Evolutionary conservation across 2,797 vertebrate species (phyloP).

Genomic region (Chiroxiphia lanceolata): DNA sequence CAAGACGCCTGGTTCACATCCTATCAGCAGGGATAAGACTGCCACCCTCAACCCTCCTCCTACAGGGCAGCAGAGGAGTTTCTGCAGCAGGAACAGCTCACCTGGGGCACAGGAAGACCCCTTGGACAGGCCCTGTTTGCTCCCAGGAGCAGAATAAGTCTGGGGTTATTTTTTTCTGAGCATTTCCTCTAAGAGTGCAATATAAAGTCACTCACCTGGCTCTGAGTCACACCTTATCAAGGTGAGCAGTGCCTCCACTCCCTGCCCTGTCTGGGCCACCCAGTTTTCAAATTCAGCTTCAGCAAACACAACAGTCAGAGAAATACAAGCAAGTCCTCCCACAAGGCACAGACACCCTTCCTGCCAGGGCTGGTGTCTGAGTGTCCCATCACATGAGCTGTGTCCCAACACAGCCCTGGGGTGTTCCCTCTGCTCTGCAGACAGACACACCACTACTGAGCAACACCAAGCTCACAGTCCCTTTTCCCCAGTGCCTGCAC

Average conservation of each 20-base stretch:
- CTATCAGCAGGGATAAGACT: not conserved
- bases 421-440: not conserved
- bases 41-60: not conserved
- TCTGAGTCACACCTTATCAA: not conserved
- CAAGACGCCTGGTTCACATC: accelerated
- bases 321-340: not conserved
- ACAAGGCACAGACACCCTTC: not conserved
- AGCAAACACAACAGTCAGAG: not conserved
- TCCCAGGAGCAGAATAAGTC: not conserved
- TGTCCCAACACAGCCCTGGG: not conserved
- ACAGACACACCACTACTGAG: not conserved
- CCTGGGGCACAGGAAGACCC: not conserved
- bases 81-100: not conserved
- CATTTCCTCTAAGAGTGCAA: not conserved
- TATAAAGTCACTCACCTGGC: not conserved
- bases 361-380: not conserved
- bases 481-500: not conserved
- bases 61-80: not conserved
- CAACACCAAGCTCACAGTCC: not conserved
- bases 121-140: not conserved
- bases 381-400: not conserved
- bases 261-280: not conserved
- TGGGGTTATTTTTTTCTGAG: accelerated
- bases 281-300: not conserved
- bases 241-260: not conserved